These are phyloP conservation scores for Sapajus apella DNA, from an alignment of 2,113 vertebrate genomes.

Conservation along the genomic window DNA sequence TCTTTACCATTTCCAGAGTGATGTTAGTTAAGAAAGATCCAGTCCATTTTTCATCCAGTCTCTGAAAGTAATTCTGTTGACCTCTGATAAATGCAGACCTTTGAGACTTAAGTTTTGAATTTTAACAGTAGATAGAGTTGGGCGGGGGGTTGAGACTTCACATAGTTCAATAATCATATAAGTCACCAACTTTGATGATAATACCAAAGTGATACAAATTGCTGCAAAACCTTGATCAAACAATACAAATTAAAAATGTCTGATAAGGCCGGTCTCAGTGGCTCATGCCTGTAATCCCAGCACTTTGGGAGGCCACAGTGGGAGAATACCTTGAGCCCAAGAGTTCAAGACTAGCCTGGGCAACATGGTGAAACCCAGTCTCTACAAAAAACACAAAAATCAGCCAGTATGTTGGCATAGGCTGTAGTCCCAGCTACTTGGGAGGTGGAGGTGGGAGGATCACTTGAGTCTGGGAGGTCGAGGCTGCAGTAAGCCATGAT, in stretches of 20 bases:
- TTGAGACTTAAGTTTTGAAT: neutral
- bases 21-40: neutral
- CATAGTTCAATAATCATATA: neutral
- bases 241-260: neutral
- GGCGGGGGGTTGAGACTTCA: neutral
- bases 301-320: too few relatives aligned
- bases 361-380: accelerated
- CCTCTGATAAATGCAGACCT: neutral
- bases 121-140: neutral
- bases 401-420: too few relatives aligned
- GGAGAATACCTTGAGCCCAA: too few relatives aligned
- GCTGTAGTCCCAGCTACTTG: too few relatives aligned
- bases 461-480: too few relatives aligned
- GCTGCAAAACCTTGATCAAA: neutral
- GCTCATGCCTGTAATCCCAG: too few relatives aligned
- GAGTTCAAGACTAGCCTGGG: too few relatives aligned
- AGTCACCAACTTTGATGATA: neutral
- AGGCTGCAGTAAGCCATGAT: too few relatives aligned
- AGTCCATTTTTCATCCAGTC: neutral
- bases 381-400: too few relatives aligned
- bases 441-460: too few relatives aligned
- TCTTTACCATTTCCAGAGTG: conserved; percentile 7
- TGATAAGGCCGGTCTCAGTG: too few relatives aligned
- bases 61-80: neutral
- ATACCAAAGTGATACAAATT: neutral